These are phyloP conservation scores for Pangasius macronema DNA, from an alignment of 2,797 vertebrate species.

Conservation along the genomic window DNA sequence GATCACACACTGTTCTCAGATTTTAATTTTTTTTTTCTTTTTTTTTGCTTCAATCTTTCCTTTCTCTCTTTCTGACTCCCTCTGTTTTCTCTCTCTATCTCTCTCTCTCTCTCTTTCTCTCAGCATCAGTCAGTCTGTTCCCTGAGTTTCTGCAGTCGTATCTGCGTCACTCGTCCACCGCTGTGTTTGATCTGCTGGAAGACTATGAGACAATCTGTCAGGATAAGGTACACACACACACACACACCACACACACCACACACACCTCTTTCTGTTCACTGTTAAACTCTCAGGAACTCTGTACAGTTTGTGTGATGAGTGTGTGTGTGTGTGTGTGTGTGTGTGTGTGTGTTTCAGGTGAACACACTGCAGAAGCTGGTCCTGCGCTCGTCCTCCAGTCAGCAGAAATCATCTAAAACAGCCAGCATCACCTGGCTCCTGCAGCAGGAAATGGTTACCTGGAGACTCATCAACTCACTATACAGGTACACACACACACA, in stretches of 20 bases:
- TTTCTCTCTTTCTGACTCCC: background rate
- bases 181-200: constrained; percentile 90
- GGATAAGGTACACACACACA: constrained; percentile 76
- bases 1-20: background rate
- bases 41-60: too few relatives aligned
- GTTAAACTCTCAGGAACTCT: background rate
- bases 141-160: constrained; percentile 89
- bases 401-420: constrained; percentile 91
- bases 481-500: constrained; percentile 79
- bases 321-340: background rate
- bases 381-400: constrained; percentile 84
- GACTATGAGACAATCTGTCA: constrained; percentile 89
- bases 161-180: constrained; percentile 86
- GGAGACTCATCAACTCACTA: constrained; percentile 91
- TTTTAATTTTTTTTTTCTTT: background rate
- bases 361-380: constrained; percentile 88
- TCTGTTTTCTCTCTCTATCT: background rate
- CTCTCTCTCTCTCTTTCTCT: background rate
- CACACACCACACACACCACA: background rate
- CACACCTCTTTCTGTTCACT: constrained; percentile 5
- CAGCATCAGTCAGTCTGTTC: constrained; percentile 91
- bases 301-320: background rate
- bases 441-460: constrained; percentile 92
- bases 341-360: constrained; percentile 72
- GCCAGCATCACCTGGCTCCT: constrained; percentile 94